Conservation (phyloP, 2,113 vertebrate genomes). For the Baryphthengus martii region DNA sequence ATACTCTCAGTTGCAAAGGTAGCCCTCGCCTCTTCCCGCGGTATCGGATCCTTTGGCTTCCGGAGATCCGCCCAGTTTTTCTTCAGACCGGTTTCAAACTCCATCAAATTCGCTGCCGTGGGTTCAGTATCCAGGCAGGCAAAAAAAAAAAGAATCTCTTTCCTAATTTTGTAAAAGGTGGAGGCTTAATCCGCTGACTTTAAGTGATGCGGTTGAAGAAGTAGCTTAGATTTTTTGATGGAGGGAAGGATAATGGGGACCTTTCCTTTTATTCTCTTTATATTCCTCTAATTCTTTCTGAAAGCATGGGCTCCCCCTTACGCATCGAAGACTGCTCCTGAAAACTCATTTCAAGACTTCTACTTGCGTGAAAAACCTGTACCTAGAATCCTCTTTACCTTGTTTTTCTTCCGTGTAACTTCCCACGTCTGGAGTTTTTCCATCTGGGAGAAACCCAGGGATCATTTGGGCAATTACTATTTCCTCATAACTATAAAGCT, state of each 20-base stretch:
- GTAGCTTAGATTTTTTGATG: not conserved
- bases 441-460: not conserved
- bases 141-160: not conserved
- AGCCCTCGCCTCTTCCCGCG: not conserved
- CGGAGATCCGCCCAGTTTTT: not conserved
- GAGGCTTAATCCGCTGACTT: not conserved
- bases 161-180: not conserved
- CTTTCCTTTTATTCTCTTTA: constrained; percentile 2
- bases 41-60: not conserved
- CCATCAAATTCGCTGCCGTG: rapidly evolving
- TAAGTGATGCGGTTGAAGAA: not conserved
- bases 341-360: not conserved
- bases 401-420: not conserved
- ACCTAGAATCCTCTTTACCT: not conserved
- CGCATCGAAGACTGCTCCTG: not conserved
- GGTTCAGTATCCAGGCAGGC: not conserved
- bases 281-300: not conserved
- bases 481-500: not conserved
- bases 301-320: not conserved
- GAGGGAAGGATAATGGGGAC: not conserved
- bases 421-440: not conserved
- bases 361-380: not conserved
- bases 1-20: rapidly evolving
- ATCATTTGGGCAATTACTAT: constrained; percentile 3
- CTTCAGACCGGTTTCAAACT: not conserved